Percentiles rank a stretch among this genome's conserved stretches.
These are phyloP conservation scores for Sarcophaga carnaria DNA, from an alignment of 2,888 invertebrate species.

Conservation along the genomic window DNA sequence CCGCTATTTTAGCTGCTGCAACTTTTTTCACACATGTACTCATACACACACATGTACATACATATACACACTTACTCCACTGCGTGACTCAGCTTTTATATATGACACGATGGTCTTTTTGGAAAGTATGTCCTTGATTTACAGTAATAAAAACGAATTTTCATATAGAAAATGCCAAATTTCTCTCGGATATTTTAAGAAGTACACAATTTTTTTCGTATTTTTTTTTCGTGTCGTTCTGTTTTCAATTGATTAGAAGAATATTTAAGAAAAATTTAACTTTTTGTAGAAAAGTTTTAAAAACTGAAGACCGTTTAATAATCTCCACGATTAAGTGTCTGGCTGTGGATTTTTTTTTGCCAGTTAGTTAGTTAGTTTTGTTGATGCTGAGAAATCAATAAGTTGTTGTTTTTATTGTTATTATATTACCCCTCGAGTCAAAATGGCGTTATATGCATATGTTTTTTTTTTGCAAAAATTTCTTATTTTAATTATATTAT, in stretches of 20 bases:
- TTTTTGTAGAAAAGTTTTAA: not conserved
- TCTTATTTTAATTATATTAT: not conserved
- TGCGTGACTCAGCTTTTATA: conserved; percentile 68
- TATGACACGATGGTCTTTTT: conserved; percentile 48
- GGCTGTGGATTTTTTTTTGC: not conserved
- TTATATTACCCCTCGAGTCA: conserved; percentile 32
- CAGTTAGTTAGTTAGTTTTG: conserved; percentile 5
- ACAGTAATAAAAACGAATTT: conserved; percentile 45
- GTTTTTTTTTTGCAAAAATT: conserved; percentile 8
- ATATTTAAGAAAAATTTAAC: not conserved
- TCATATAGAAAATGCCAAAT: conserved; percentile 40
- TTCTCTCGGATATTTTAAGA: not conserved
- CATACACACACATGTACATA: not conserved
- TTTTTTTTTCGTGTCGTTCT: not conserved
- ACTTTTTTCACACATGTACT: conserved; percentile 52
- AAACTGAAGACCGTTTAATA: not conserved
- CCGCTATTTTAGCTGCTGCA: conserved; percentile 50
- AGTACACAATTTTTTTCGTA: conserved; percentile 9
- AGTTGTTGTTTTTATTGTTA: conserved; percentile 40
- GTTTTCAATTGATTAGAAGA: too few relatives aligned
- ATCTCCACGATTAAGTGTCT: not conserved
- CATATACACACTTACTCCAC: conserved; percentile 34
- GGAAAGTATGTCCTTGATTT: conserved; percentile 65
- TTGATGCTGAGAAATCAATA: conserved; percentile 67
- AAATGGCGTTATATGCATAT: conserved; percentile 61